These are phyloP conservation scores for Artemisiospiza belli DNA, from an alignment of 2,113 vertebrate genomes.

Conservation along the genomic window DNA sequence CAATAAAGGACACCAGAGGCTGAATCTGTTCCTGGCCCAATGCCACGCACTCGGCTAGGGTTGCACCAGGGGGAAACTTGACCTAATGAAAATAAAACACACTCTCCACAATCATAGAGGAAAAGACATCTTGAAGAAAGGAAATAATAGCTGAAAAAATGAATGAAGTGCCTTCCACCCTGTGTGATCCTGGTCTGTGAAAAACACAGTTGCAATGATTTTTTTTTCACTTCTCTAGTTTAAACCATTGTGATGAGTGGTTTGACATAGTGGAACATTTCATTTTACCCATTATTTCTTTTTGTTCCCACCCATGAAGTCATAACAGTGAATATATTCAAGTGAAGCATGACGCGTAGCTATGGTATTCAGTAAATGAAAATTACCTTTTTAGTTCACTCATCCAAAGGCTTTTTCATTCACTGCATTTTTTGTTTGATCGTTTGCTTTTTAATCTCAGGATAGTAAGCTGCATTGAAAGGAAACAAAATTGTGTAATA, in stretches of 20 bases:
- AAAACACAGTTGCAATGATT: background rate
- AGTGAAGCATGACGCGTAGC: background rate
- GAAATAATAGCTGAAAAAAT: conserved; percentile 1
- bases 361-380: background rate
- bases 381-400: background rate
- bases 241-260: background rate
- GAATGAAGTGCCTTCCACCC: background rate
- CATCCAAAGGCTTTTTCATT: background rate
- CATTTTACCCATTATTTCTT: background rate
- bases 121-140: background rate
- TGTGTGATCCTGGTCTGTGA: background rate
- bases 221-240: background rate
- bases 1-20: background rate
- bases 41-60: background rate
- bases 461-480: background rate
- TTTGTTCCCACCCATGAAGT: background rate
- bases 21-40: background rate
- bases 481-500: background rate
- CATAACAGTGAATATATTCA: background rate
- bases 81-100: background rate
- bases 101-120: background rate
- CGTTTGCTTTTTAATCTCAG: background rate
- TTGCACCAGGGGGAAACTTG: background rate
- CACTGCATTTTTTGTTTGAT: background rate
- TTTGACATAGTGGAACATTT: background rate